These are phyloP conservation scores for Chlorodrepanis virens DNA, from an alignment of 2,113 vertebrate species.

Conservation along the genomic window DNA sequence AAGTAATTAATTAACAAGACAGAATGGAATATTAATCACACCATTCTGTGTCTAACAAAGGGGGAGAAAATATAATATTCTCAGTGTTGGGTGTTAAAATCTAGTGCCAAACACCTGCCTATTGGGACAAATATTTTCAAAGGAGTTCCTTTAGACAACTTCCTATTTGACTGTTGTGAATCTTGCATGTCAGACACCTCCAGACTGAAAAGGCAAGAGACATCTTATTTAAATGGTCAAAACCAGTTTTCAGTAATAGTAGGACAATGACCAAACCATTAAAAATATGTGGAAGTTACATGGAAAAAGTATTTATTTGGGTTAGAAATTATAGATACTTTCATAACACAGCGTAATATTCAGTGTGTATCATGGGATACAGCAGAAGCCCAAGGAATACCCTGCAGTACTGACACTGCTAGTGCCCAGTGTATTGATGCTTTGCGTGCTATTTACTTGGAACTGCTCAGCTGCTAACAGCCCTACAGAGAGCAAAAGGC, in stretches of 20 bases:
- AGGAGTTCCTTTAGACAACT: neutral
- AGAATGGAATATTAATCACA: neutral
- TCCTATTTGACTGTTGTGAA: neutral
- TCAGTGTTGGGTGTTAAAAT: neutral
- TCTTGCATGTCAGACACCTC: neutral
- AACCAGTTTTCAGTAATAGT: neutral
- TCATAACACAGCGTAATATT: neutral
- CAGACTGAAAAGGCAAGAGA: neutral
- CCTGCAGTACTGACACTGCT: neutral
- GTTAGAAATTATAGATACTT: neutral
- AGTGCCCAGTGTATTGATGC: neutral
- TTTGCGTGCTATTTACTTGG: neutral
- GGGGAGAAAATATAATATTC: neutral
- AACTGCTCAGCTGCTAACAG: neutral
- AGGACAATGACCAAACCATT: neutral
- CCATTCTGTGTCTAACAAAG: neutral
- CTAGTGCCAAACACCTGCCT: neutral
- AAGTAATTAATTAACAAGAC: conserved; percentile 14
- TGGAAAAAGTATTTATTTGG: neutral
- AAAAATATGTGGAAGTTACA: neutral
- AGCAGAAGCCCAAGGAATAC: neutral
- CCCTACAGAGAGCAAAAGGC: neutral
- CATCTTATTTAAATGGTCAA: neutral
- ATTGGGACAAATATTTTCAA: neutral
- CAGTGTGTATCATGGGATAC: neutral